Percentiles rank a stretch among this genome's conserved stretches.
Evolutionary conservation across 2,797 vertebrate genomes (phyloP).

Genomic region (Ciconia nigra): DNA sequence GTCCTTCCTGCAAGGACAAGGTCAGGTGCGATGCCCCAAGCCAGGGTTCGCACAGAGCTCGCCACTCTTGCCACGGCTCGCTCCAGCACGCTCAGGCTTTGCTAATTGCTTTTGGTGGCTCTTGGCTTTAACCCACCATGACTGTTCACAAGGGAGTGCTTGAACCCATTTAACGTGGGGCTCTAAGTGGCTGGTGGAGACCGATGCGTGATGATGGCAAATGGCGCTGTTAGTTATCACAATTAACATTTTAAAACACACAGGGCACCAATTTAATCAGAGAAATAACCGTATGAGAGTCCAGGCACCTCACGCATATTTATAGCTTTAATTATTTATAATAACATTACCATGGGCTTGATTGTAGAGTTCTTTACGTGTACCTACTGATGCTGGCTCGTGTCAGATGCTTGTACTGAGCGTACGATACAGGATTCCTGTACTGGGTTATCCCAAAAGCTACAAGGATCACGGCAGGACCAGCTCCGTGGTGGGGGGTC

Average conservation of each 20-base stretch:
- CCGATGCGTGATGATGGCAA: not conserved
- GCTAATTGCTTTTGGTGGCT: not conserved
- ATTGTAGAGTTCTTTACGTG: not conserved
- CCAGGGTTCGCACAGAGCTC: accelerated
- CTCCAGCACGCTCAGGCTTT: accelerated
- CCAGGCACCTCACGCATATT: not conserved
- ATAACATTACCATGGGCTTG: accelerated
- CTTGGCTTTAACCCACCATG: not conserved
- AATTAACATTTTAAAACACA: not conserved
- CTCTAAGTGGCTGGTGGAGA: not conserved
- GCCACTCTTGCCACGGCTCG: accelerated
- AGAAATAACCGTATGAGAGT: not conserved
- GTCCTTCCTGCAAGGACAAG: not conserved
- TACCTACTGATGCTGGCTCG: accelerated
- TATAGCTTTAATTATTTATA: not conserved
- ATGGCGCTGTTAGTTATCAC: accelerated
- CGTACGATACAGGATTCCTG: accelerated
- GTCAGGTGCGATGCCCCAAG: accelerated
- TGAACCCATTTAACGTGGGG: not conserved
- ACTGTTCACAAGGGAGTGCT: not conserved
- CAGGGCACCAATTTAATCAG: not conserved
- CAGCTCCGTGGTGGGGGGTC: accelerated
- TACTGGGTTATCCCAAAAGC: not conserved
- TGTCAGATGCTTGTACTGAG: accelerated
- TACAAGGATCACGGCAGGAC: not conserved